Conservation (phyloP, 2,113 vertebrate genomes). For the Callipepla californica region DNA sequence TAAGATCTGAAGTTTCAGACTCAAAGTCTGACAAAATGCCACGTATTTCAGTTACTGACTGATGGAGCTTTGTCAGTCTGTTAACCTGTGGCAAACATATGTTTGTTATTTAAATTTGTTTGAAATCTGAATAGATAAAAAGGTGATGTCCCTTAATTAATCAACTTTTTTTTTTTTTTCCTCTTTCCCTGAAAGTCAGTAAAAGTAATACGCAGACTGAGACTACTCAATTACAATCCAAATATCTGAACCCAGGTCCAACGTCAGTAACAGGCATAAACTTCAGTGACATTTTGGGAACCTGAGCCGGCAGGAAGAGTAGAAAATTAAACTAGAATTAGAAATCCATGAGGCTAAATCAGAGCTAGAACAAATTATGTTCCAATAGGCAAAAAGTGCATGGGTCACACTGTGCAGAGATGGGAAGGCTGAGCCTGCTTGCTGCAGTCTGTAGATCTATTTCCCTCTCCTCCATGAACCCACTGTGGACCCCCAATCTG, state of each 20-base stretch:
- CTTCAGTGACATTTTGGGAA: background rate
- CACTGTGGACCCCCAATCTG: background rate
- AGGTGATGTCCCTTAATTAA: background rate
- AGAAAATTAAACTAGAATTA: background rate
- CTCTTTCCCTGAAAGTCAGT: background rate
- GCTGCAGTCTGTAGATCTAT: background rate
- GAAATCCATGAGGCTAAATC: background rate
- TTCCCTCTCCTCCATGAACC: background rate
- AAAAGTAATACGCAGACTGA: background rate
- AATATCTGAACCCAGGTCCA: background rate
- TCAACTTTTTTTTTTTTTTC: background rate
- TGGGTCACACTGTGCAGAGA: background rate
- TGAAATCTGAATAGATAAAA: background rate
- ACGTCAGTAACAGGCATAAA: background rate
- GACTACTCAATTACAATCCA: background rate
- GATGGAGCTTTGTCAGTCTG: background rate
- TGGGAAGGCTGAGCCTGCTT: background rate
- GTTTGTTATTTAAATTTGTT: background rate
- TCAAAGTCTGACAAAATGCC: background rate
- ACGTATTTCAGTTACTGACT: background rate
- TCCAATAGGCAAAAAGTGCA: background rate
- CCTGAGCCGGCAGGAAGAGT: background rate
- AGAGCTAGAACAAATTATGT: background rate
- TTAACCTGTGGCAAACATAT: background rate
- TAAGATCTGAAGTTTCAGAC: background rate